A percentile compares a stretch with the other conserved stretches of the same genome.
phyloP scores from a whole-genome alignment of 35 echinoderm and acorn worm species.

The Apostichopus californicus region DNA sequence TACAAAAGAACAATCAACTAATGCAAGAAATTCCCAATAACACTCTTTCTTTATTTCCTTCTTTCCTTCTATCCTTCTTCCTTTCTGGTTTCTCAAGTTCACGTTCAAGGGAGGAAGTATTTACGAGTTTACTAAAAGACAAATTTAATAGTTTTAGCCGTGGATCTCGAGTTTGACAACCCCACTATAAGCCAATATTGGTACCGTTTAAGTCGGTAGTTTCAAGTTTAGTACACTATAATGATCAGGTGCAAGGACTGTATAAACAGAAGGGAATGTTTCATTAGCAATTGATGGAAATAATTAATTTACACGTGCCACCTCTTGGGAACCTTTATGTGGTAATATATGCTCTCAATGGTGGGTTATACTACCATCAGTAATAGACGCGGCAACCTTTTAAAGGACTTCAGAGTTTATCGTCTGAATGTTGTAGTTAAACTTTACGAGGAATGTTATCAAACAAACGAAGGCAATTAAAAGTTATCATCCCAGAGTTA shows the following conservation, averaged over 20 bases:
- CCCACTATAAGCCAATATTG: background rate
- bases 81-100: background rate
- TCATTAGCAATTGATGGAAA: constrained; percentile 43
- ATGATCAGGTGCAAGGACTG: constrained; percentile 10
- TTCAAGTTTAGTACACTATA: background rate
- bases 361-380: background rate
- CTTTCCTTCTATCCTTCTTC: no score
- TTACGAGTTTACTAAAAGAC: background rate
- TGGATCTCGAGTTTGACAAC: background rate
- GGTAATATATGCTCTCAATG: background rate
- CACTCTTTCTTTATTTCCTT: background rate
- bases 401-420: background rate
- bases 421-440: constrained; percentile 23
- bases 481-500: background rate
- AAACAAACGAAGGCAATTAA: background rate
- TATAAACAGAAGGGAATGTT: constrained; percentile 17
- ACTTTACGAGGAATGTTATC: constrained; percentile 35
- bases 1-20: background rate
- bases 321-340: constrained; percentile 10
- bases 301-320: constrained; percentile 40
- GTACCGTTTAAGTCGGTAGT: constrained; percentile 21
- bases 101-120: background rate
- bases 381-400: constrained; percentile 11
- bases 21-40: background rate
- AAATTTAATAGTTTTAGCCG: background rate